Conservation (phyloP, 1,140 invertebrate species). For the Copidosoma floridanum region DNA sequence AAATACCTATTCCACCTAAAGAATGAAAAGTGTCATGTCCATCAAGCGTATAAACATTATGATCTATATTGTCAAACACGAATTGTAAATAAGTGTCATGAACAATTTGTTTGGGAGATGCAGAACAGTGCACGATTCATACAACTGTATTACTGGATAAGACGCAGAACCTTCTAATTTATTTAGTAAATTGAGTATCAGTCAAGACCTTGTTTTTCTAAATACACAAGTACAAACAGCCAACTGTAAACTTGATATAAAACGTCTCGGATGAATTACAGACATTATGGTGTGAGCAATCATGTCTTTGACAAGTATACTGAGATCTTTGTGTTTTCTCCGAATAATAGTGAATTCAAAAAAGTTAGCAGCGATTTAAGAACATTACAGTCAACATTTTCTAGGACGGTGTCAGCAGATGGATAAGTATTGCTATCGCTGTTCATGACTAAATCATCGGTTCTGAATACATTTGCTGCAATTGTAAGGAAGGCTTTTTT, state of each 20-base stretch:
- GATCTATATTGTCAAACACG: slow-evolving; percentile 46
- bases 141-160: slow-evolving; percentile 38
- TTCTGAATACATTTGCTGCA: too few species aligned
- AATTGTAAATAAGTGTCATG: slow-evolving; percentile 38
- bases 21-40: slow-evolving; percentile 25
- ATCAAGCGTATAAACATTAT: slow-evolving; percentile 27
- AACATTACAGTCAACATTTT: too few species aligned
- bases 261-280: slow-evolving; percentile 39
- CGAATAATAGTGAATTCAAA: too few species aligned
- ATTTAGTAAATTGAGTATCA: slow-evolving; percentile 42
- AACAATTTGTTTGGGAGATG: slow-evolving; percentile 29
- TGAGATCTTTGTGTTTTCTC: too few species aligned
- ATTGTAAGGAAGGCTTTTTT: too few species aligned
- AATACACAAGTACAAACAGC: slow-evolving; percentile 43
- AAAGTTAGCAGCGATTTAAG: too few species aligned
- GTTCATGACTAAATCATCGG: too few species aligned
- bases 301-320: too few species aligned
- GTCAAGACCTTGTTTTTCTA: slow-evolving; percentile 40
- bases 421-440: too few species aligned
- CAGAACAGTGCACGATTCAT: slow-evolving; percentile 46
- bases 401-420: too few species aligned
- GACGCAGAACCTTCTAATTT: slow-evolving; percentile 40
- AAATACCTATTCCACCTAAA: slow-evolving; percentile 9
- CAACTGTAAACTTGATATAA: slow-evolving; percentile 45
- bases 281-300: slow-evolving; percentile 42